Base-by-base conservation (phyloP, 2,113 vertebrate species). In the Elanus axillaris region DNA sequence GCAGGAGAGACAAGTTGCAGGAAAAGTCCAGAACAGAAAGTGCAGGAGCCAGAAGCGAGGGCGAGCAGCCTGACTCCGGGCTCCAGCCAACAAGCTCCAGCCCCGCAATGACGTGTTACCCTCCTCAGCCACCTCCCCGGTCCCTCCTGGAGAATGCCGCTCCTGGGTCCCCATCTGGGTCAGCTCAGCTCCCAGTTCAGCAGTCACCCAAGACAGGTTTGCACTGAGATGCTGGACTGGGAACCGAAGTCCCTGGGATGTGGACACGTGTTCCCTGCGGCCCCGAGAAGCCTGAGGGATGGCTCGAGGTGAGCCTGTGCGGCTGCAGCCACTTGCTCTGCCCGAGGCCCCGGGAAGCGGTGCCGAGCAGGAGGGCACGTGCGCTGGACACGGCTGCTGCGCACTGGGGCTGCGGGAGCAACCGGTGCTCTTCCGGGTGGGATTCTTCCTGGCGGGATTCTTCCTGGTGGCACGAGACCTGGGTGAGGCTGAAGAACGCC, bases 261-360 rank as follows among this genome's bases (percentile, higher is more conserved):
- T 11, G 34, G 74, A 26, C 12, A 23, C 10, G 6, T 4, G 10
- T 69, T 20, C 60, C 32, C 42, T n/a, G 36, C 32, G 56, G 62
- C 20, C 32, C 23, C 0, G 3, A 48, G 40, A 18, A 60, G 38
- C 38, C 59, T 0, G 1, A 56, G 27, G 64, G 38, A 17, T 42
- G 52, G 66, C 59, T 62, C 2, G 2, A 25, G n/a, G 43, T 69
- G 48, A 63, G 34, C 5, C n/a, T 5, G 13, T 19, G 55, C 48
- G 56, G 55, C 60, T 73, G 58, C 48, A 71, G 71, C 64, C 5
- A 0, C 42, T 45, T 19, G 42, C 29, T 69, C n/a, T 1, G 1
- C 18, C 45, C 0, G 42, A 18, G 58, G 45, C 5, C 21, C 32
- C 0, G 3, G 42, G 16, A 36, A 26, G 27, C 1, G 1, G 17